Conservation (phyloP, 2,888 invertebrate species). For the Drosophila neotestacea region DNA sequence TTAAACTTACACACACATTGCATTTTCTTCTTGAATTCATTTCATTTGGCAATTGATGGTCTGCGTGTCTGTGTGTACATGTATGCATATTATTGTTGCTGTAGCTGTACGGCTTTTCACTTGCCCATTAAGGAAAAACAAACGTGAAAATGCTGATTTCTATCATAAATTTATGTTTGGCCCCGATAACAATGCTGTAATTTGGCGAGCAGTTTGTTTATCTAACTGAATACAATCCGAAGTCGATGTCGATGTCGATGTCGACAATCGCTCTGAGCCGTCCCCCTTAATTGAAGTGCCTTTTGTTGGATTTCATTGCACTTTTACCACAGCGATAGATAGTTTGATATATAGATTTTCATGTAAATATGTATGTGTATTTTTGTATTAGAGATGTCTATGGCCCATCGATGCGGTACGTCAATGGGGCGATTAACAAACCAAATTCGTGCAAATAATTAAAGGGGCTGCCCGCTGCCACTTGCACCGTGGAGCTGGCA, state of each 20-base stretch:
- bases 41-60: slow-evolving; percentile 65
- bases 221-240: slow-evolving; percentile 59
- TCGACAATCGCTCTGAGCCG: slow-evolving; percentile 52
- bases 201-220: slow-evolving; percentile 68
- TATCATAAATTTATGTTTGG: slow-evolving; percentile 64
- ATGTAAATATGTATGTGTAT: slow-evolving; percentile 20
- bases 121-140: slow-evolving; percentile 58
- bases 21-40: slow-evolving; percentile 57
- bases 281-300: slow-evolving; percentile 71
- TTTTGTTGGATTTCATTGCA: slow-evolving; percentile 66
- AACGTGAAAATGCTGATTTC: slow-evolving; percentile 65
- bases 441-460: slow-evolving; percentile 73
- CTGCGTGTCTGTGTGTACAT: slow-evolving; percentile 12
- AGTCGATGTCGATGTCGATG: slow-evolving; percentile 14
- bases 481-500: slow-evolving; percentile 20
- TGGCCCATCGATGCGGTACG: slow-evolving; percentile 50
- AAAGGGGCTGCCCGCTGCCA: slow-evolving; percentile 53
- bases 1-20: slow-evolving; percentile 43
- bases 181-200: slow-evolving; percentile 70
- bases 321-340: slow-evolving; percentile 48
- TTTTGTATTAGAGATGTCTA: slow-evolving; percentile 44
- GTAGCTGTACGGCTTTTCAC: slow-evolving; percentile 52
- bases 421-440: slow-evolving; percentile 65
- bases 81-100: slow-evolving; percentile 5
- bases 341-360: slow-evolving; percentile 18